Conservation (phyloP, 2,888 invertebrate genomes). For the Thecophora atra region DNA sequence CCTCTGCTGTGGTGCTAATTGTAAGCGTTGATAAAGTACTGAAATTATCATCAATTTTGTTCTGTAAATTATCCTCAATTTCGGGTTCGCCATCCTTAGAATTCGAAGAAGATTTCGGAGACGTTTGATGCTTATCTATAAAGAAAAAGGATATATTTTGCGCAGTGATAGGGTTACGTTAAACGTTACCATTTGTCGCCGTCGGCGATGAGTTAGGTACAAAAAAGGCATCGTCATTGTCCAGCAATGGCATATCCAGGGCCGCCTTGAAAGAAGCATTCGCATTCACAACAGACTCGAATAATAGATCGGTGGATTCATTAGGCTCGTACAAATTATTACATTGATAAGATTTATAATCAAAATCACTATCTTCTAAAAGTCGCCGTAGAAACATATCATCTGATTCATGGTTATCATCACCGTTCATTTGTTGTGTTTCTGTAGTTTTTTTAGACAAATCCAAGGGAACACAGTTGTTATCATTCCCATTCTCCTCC, state of each 20-base stretch:
- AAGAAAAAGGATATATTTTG: not conserved
- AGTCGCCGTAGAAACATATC: constrained; percentile 43
- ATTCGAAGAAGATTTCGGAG: not conserved
- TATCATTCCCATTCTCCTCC: not conserved
- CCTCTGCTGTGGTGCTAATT: not conserved
- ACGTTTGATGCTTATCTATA: not conserved
- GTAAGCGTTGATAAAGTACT: not conserved
- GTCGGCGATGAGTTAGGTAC: not conserved
- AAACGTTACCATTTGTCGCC: constrained; percentile 2
- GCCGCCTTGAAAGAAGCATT: constrained; percentile 43
- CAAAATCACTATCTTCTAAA: constrained; percentile 41
- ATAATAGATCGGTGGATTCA: constrained; percentile 12
- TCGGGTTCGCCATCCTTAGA: not conserved
- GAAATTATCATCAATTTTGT: not conserved
- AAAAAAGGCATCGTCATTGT: constrained; percentile 36
- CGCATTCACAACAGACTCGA: constrained; percentile 14
- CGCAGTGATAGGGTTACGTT: not conserved
- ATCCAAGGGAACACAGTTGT: constrained; percentile 43
- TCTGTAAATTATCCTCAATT: not conserved
- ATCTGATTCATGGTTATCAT: constrained; percentile 34
- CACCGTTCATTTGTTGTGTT: not conserved
- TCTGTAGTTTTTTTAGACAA: constrained; percentile 39
- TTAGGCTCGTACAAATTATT: not conserved
- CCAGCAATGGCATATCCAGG: constrained; percentile 47
- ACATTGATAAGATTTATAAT: constrained; percentile 30